These are phyloP conservation scores for Otus sunia DNA, from an alignment of 2,113 vertebrate genomes.

Conservation along the genomic window DNA sequence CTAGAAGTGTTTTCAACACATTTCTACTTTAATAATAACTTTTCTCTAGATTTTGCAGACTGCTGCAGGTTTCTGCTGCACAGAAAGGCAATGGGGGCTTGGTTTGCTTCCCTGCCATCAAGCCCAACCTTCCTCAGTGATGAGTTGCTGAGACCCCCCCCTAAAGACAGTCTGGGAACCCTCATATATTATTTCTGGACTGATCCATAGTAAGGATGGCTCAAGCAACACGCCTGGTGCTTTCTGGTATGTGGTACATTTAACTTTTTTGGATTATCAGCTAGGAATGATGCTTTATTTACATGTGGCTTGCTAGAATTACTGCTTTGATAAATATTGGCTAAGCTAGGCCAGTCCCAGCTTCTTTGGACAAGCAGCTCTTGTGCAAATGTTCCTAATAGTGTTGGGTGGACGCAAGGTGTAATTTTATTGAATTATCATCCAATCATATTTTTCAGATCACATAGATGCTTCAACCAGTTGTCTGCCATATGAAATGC, in stretches of 20 bases:
- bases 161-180: neutral
- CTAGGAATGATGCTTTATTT: neutral
- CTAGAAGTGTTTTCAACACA: neutral
- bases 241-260: neutral
- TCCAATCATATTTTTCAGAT: neutral
- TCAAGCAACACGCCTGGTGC: neutral
- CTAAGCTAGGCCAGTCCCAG: neutral
- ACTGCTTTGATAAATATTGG: neutral
- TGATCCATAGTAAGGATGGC: neutral
- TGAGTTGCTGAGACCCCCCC: neutral
- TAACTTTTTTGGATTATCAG: neutral
- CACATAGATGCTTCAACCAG: neutral
- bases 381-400: neutral
- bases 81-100: neutral
- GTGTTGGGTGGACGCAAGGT: neutral
- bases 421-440: neutral
- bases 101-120: neutral
- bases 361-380: neutral
- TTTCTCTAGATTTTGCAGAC: neutral
- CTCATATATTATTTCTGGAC: neutral
- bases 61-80: neutral
- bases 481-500: neutral
- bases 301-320: accelerated
- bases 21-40: neutral
- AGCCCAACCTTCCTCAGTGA: neutral